Evolutionary conservation across 1,140 invertebrate species (phyloP), one percentile per base, ranked within the genome.

Genomic region (Anoplolepis gracilipes): DNA sequence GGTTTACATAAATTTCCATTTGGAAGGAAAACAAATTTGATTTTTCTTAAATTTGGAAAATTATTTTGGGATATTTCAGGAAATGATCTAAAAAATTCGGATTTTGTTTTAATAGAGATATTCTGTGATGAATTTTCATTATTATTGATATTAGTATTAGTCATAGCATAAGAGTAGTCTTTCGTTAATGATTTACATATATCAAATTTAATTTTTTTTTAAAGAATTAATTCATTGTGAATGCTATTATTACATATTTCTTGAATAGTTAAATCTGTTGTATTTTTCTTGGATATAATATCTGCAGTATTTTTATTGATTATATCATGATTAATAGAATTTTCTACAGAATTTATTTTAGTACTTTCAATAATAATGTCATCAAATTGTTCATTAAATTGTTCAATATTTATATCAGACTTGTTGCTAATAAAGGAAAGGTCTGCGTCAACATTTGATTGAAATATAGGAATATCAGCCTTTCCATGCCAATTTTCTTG

Each of bases 401-500:
- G n/a, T 57, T 57, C n/a, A 57, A 57, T n/a, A 57, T n/a, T n/a
- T n/a, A n/a, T n/a, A n/a, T 57, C n/a, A 22, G 53, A 57, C 22
- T 57, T 25, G 10, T 57, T 57, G 22, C n/a, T n/a, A 57, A n/a
- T 25, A 22, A 57, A 57, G 19, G 0, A 22, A 57, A 22, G n/a
- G 2, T 57, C n/a, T 22, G 5, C 22, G 6, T 22, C 53, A 57
- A 57, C n/a, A 57, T 57, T 57, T 1, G 53, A 57, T 57, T 57
- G 53, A 57, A 57, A 57, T 57, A 57, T 25, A 57, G 53, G 53
- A 57, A 57, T 57, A 57, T 25, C 53, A 1, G 53, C 53, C n/a
- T 57, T 57, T 57, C 53, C n/a, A 22, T n/a, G 53, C 53, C n/a
- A 57, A 57, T 57, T 57, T 57, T 57, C 53, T 57, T 57, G 53